A percentile compares a stretch with the other conserved stretches of the same genome.
Conservation (phyloP, 2,797 vertebrate genomes). For the Manis javanica region DNA sequence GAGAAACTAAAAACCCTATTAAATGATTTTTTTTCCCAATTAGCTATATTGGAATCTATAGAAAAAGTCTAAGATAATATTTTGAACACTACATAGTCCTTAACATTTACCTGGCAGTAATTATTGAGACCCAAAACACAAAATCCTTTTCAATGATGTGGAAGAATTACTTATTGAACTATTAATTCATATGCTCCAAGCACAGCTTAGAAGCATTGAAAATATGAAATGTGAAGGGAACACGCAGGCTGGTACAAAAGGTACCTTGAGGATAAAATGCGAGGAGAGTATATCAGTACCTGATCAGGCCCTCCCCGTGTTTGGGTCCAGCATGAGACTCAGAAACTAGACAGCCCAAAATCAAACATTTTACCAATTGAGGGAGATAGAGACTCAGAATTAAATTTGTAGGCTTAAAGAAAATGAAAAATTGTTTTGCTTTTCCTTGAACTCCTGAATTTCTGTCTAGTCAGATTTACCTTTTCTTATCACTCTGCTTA, state of each 20-base stretch:
- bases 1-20: background rate
- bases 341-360: background rate
- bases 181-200: background rate
- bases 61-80: background rate
- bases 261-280: background rate
- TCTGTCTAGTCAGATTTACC: background rate
- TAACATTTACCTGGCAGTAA: background rate
- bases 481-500: background rate
- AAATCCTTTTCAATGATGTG: background rate
- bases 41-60: background rate
- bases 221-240: background rate
- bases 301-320: background rate
- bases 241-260: background rate
- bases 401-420: background rate
- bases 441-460: background rate
- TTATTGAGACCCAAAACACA: background rate
- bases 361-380: background rate
- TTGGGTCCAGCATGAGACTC: background rate
- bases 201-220: background rate
- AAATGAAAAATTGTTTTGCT: background rate
- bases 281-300: background rate
- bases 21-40: background rate
- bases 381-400: background rate
- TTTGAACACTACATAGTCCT: background rate
- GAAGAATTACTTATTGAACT: conserved; percentile 6